Percentiles rank a stretch among this genome's conserved stretches.
These are phyloP conservation scores for Hippasteria phrygiana DNA, from an alignment of 53 echinoderm and acorn worm species.

Conservation along the genomic window DNA sequence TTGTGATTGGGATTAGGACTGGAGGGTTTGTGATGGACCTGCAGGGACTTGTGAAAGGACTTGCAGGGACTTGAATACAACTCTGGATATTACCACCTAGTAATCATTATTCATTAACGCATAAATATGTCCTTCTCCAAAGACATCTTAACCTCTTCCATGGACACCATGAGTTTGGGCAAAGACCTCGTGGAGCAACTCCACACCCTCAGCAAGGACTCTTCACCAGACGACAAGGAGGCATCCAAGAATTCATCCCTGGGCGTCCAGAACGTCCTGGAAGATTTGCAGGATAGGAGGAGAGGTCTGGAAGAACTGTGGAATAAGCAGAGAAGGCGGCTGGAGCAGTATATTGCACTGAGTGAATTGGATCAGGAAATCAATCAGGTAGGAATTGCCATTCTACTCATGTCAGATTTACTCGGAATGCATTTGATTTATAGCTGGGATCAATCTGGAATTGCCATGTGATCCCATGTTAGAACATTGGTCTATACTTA, in stretches of 20 bases:
- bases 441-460: not conserved
- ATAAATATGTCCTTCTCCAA: not conserved
- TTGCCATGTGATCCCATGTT: too few relatives aligned
- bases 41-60: too few relatives aligned
- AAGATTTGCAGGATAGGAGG: constrained; percentile 81
- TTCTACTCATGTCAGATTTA: not conserved
- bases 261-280: constrained; percentile 86
- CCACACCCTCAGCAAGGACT: constrained; percentile 72
- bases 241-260: constrained; percentile 79
- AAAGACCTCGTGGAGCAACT: constrained; percentile 87
- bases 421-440: not conserved
- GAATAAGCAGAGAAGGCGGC: constrained; percentile 69
- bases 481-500: too few relatives aligned
- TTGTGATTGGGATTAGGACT: too few relatives aligned
- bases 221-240: constrained; percentile 73
- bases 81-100: too few relatives aligned
- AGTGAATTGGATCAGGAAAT: constrained; percentile 87
- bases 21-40: too few relatives aligned
- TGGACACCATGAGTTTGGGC: constrained; percentile 86
- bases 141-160: constrained; percentile 86
- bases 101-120: not conserved
- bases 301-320: constrained; percentile 84
- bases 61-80: too few relatives aligned
- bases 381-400: constrained; percentile 74
- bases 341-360: constrained; percentile 81